Evolutionary conservation across 2,888 invertebrate genomes (phyloP).

Genomic region (Pherbina coryleti): DNA sequence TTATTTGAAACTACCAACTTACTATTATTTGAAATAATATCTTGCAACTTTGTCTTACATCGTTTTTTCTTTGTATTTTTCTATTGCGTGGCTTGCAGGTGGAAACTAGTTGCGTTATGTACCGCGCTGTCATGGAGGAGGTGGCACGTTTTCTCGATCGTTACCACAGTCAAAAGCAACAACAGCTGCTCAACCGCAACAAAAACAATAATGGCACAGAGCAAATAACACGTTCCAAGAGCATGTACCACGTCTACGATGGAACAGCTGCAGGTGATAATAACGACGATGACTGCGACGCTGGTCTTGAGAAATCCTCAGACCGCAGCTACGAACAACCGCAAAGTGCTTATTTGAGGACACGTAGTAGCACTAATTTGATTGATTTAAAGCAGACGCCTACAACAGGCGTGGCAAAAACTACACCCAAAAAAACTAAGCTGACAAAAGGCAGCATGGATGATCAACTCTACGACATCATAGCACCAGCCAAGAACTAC

Average conservation of each 20-base stretch:
- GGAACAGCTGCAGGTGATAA: conserved; percentile 49
- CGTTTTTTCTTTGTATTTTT: conserved; percentile 1
- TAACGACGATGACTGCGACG: conserved; percentile 46
- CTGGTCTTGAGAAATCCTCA: conserved; percentile 42
- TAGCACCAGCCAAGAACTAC: conserved; percentile 64
- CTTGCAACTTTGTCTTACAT: no score
- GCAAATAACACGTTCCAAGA: conserved; percentile 69
- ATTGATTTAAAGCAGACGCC: conserved; percentile 48
- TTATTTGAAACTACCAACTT: no score
- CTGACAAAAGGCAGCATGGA: background rate
- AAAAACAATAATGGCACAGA: conserved; percentile 54
- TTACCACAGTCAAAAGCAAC: conserved; percentile 60
- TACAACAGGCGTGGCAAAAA: background rate
- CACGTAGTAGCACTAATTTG: conserved; percentile 67
- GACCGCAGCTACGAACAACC: conserved; percentile 44
- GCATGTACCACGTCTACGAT: conserved; percentile 66
- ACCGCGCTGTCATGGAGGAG: conserved; percentile 78
- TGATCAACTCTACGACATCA: conserved; percentile 51
- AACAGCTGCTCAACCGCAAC: conserved; percentile 50
- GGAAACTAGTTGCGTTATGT: conserved; percentile 78
- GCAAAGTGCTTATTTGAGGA: conserved; percentile 56
- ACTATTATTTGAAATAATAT: no score
- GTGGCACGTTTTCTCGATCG: conserved; percentile 77
- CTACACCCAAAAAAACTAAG: conserved; percentile 6
- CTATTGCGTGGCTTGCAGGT: conserved; percentile 69